Percentiles rank a stretch among this genome's conserved stretches.
Evolutionary conservation across 2,797 vertebrate species (phyloP).

Genomic region (Rhabdophis nuchalis): DNA sequence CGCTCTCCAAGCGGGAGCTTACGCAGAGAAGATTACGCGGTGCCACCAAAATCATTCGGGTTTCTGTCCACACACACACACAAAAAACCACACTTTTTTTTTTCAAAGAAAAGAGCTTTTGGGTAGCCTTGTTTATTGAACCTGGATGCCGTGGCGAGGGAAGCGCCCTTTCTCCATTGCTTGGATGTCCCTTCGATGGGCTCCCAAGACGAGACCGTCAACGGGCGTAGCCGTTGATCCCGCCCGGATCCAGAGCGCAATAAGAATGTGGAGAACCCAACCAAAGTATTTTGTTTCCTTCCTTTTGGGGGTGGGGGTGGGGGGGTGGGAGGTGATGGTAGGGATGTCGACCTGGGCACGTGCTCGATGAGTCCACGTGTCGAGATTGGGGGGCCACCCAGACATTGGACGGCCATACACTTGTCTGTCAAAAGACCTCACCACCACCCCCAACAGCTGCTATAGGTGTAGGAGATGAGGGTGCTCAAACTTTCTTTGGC

Average conservation of each 20-base stretch:
- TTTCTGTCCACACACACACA: constrained; percentile 20
- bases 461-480: constrained; percentile 66
- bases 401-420: no score
- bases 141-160: constrained; percentile 59
- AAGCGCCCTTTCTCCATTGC: constrained; percentile 52
- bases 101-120: constrained; percentile 35
- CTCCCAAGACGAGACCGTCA: constrained; percentile 58
- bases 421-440: constrained; percentile 65
- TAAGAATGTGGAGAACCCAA: constrained; percentile 58
- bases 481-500: constrained; percentile 67
- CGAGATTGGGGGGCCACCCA: no score
- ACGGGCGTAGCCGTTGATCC: constrained; percentile 56
- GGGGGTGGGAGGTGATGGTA: background rate
- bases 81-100: constrained; percentile 40
- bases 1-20: constrained; percentile 38
- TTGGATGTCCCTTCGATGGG: constrained; percentile 48
- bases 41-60: constrained; percentile 48
- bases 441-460: constrained; percentile 68
- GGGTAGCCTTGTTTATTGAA: constrained; percentile 66
- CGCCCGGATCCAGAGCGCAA: constrained; percentile 67
- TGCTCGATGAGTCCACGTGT: constrained; percentile 26
- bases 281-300: constrained; percentile 69
- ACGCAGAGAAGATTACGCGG: constrained; percentile 39
- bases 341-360: background rate
- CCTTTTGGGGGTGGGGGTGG: constrained; percentile 12